Evolutionary conservation across 2,888 invertebrate species (phyloP).

Genomic region (Emmelina monodactyla): DNA sequence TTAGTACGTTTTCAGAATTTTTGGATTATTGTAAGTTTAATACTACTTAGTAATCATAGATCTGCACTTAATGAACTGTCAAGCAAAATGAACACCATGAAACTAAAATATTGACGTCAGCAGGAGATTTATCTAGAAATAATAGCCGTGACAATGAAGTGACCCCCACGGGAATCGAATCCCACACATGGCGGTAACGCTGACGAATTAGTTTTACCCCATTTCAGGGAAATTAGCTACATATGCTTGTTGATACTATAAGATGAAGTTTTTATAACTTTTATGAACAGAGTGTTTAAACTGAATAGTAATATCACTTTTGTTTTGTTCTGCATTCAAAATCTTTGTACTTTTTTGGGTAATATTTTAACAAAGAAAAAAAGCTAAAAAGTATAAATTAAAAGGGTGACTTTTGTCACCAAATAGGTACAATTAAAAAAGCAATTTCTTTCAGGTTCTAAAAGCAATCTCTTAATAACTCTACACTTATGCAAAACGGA

Average conservation of each 20-base stretch:
- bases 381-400: no score
- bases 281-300: no score
- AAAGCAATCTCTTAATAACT: constrained; percentile 18
- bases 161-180: constrained; percentile 55
- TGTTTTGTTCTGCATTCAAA: no score
- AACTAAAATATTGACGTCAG: constrained; percentile 54
- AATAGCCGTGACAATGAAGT: constrained; percentile 61
- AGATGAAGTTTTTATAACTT: no score
- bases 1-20: no score
- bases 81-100: constrained; percentile 32
- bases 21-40: no score
- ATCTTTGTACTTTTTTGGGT: no score
- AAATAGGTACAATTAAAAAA: constrained; percentile 23
- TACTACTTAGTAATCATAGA: no score
- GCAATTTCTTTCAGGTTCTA: constrained; percentile 19
- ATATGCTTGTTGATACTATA: background rate
- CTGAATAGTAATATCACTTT: no score
- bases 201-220: constrained; percentile 56
- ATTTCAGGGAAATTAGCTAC: constrained; percentile 54
- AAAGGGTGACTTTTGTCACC: no score
- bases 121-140: constrained; percentile 56
- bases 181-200: constrained; percentile 46
- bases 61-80: constrained; percentile 41
- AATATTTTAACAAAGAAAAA: no score
- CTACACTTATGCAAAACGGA: constrained; percentile 51